Percentiles rank a stretch among this genome's conserved stretches.
phyloP scores from a whole-genome alignment of 2,888 invertebrate species.

The Ecdyonurus torrentis region DNA sequence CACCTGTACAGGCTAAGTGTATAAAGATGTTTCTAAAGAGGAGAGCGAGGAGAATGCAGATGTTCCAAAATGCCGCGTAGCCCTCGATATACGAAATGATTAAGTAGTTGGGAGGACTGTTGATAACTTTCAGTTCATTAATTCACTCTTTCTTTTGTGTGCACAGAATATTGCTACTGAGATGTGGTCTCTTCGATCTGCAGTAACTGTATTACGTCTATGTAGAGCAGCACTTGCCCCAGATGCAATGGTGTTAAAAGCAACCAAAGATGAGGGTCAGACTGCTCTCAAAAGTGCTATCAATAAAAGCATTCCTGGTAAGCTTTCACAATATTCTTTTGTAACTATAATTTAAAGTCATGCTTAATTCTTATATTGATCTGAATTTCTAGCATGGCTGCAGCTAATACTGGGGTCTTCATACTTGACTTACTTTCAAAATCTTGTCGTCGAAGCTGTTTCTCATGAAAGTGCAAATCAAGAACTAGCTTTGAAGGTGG shows the following conservation, averaged over 20 bases:
- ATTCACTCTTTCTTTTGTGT: background rate
- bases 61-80: no score
- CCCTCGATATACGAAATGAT: no score
- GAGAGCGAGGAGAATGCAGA: no score
- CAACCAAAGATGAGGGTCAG: background rate
- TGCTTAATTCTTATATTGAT: background rate
- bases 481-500: background rate
- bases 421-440: background rate
- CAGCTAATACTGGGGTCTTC: background rate
- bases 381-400: background rate
- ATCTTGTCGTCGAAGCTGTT: background rate
- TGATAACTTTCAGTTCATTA: no score
- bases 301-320: background rate
- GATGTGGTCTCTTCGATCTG: background rate
- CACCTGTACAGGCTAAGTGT: no score
- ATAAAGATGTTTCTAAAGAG: no score
- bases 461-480: background rate
- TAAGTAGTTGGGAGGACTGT: no score
- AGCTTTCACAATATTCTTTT: no score
- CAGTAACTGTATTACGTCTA: background rate
- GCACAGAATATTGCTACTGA: background rate
- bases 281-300: background rate
- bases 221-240: background rate
- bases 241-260: background rate
- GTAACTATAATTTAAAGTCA: no score